These are phyloP conservation scores for Synergus umbraculus DNA, from an alignment of 2,888 invertebrate species.

Conservation along the genomic window DNA sequence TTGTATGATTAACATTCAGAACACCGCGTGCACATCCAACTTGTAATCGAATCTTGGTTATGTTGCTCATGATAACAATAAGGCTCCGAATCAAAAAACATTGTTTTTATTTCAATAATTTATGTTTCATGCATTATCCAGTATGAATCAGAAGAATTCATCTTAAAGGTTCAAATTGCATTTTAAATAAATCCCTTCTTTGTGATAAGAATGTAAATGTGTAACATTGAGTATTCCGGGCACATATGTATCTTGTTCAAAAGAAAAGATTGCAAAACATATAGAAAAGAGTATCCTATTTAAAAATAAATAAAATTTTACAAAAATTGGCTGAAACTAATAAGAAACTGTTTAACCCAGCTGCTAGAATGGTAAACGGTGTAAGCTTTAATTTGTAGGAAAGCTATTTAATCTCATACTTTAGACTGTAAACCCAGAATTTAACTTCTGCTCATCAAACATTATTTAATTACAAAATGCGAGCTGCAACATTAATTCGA, in stretches of 20 bases:
- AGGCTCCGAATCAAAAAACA: conserved; percentile 15
- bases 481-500: not conserved
- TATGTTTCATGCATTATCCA: not conserved
- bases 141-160: not conserved
- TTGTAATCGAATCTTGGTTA: conserved; percentile 40
- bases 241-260: not conserved
- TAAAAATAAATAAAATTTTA: too few species aligned
- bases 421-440: not conserved
- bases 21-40: conserved; percentile 22
- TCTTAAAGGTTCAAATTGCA: not conserved
- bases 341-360: too few species aligned
- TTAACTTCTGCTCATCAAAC: not conserved
- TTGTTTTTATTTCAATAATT: not conserved
- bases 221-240: not conserved
- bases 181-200: not conserved
- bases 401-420: not conserved
- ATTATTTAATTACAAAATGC: conserved; percentile 14
- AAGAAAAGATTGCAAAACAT: not conserved
- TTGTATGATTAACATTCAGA: conserved; percentile 33
- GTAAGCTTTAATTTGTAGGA: not conserved
- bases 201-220: not conserved
- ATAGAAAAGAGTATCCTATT: not conserved
- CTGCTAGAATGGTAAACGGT: not conserved
- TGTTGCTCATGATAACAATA: conserved; percentile 39
- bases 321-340: too few species aligned